A percentile compares a stretch with the other conserved stretches of the same genome.
Conservation (phyloP, 1,140 invertebrate species). For the Oedothorax gibbosus region DNA sequence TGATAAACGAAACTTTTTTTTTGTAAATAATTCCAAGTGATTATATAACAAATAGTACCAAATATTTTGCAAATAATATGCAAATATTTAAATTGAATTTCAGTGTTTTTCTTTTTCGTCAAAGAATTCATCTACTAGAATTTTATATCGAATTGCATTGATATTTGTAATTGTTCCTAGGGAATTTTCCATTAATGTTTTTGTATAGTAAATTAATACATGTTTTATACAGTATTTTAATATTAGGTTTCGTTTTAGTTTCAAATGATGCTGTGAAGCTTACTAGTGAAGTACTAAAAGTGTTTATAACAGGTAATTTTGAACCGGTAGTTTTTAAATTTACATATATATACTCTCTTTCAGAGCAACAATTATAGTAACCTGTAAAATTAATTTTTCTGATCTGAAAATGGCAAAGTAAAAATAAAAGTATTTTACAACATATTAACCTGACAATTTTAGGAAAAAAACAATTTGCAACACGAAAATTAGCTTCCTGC, state of each 20-base stretch:
- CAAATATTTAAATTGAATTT: not conserved
- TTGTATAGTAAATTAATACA: not conserved
- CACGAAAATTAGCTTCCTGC: not conserved
- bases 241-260: constrained; percentile 8
- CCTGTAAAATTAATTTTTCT: not conserved
- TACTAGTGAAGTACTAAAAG: constrained; percentile 12
- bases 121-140: not conserved
- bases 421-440: not conserved
- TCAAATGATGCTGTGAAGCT: constrained; percentile 37
- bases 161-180: not conserved
- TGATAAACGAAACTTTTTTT: not conserved
- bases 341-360: not conserved
- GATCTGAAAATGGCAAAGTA: not conserved
- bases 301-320: constrained; percentile 27
- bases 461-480: not conserved
- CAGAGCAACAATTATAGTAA: not conserved
- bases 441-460: not conserved
- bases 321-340: not conserved
- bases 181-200: not conserved
- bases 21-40: not conserved
- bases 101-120: not conserved
- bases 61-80: not conserved
- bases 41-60: not conserved
- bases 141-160: not conserved
- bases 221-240: not conserved